These are phyloP conservation scores for Lethocerus indicus DNA, from an alignment of 1,140 invertebrate genomes.

Conservation along the genomic window DNA sequence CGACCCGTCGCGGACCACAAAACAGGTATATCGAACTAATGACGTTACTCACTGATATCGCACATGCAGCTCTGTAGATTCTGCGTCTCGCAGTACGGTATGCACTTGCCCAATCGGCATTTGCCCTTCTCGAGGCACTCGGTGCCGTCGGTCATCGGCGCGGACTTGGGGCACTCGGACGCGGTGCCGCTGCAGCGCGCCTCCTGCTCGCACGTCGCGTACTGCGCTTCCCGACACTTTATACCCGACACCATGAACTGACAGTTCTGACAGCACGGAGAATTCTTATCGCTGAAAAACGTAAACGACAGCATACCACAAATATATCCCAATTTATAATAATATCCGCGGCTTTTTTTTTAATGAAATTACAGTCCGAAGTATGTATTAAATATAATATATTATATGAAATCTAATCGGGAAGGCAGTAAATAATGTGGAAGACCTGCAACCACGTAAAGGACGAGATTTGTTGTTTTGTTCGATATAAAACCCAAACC, in stretches of 20 bases:
- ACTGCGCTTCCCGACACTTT: slow-evolving; percentile 74
- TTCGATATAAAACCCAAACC: no score
- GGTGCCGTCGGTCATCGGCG: slow-evolving; percentile 73
- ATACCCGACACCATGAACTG: slow-evolving; percentile 60
- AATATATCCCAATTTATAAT: no score
- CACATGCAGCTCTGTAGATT: slow-evolving; percentile 88
- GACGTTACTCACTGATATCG: slow-evolving; percentile 58
- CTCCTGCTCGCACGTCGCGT: slow-evolving; percentile 78
- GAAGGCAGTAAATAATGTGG: no score
- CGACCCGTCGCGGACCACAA: no score
- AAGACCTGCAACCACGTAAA: no score
- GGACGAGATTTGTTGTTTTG: no score
- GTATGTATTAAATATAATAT: no score
- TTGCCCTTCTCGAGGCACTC: slow-evolving; percentile 75
- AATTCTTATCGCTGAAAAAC: slow-evolving; percentile 73
- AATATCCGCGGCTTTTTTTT: no score
- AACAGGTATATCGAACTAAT: no score
- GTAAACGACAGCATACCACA: no score
- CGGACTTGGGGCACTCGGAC: slow-evolving; percentile 57
- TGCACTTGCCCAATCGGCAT: slow-evolving; percentile 68
- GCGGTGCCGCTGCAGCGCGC: slow-evolving; percentile 56
- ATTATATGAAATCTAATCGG: no score
- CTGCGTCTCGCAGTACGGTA: slow-evolving; percentile 85
- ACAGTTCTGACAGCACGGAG: slow-evolving; percentile 82
- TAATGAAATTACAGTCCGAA: no score